phyloP scores from a whole-genome alignment of 2,113 vertebrate genomes.

The Kryptolebias marmoratus region DNA sequence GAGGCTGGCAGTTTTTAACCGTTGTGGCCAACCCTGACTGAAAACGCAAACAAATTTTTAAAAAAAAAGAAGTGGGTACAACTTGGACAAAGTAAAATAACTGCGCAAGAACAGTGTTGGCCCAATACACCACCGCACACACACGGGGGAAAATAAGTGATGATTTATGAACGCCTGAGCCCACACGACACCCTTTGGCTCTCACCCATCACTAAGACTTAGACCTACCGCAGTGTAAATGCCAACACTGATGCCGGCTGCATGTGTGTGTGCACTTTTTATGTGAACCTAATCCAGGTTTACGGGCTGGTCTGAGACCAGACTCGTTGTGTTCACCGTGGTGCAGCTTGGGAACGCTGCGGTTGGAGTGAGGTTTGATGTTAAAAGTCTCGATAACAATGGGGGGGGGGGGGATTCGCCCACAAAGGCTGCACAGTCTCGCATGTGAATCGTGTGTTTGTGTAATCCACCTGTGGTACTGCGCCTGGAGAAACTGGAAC shows the following conservation, averaged over 20 bases:
- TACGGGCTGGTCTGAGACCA: constrained; percentile 64
- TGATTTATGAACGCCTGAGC: constrained; percentile 76
- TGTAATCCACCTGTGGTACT: constrained; percentile 93
- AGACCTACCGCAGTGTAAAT: constrained; percentile 76
- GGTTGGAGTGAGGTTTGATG: constrained; percentile 57
- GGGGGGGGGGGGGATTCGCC: constrained; percentile 29
- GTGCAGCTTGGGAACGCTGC: constrained; percentile 40
- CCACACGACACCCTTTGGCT: constrained; percentile 86
- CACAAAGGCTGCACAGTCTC: constrained; percentile 8
- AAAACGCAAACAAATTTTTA: constrained; percentile 13
- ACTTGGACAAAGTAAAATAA: constrained; percentile 17
- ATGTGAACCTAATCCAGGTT: constrained; percentile 67
- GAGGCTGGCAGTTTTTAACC: constrained; percentile 43
- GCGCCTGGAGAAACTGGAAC: constrained; percentile 96
- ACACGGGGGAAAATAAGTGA: constrained; percentile 54
- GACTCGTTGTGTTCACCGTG: constrained; percentile 60
- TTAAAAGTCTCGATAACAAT: constrained; percentile 45
- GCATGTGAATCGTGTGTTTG: constrained; percentile 35
- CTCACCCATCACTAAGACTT: constrained; percentile 60
- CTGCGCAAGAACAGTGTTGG: constrained; percentile 1
- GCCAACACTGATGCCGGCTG: constrained; percentile 48
- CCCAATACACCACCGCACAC: constrained; percentile 5
- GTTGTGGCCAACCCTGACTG: constrained; percentile 12
- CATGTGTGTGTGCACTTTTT: constrained; percentile 47
- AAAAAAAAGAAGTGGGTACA: not conserved